These are phyloP conservation scores for Synanthedon tipuliformis DNA, from an alignment of 2,888 invertebrate species.

Conservation along the genomic window DNA sequence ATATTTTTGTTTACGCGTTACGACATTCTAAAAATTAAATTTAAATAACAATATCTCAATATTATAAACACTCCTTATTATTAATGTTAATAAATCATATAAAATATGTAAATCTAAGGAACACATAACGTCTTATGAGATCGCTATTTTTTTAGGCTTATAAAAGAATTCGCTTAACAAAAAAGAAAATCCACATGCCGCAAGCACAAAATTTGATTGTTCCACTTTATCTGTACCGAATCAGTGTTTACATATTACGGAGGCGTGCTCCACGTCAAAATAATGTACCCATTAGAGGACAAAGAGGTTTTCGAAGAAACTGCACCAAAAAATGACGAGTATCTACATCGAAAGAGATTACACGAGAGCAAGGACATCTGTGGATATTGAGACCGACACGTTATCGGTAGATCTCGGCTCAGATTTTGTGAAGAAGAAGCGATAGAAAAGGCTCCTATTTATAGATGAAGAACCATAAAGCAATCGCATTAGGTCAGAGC, in stretches of 20 bases:
- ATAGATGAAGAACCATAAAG: conserved; percentile 60
- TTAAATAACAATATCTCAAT: too few species aligned
- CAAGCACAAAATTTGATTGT: conserved; percentile 45
- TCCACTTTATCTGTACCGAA: conserved; percentile 61
- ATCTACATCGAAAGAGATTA: conserved; percentile 54
- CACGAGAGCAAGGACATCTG: conserved; percentile 64
- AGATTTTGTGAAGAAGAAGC: conserved; percentile 66
- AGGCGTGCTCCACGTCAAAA: conserved; percentile 63
- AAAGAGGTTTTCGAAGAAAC: conserved; percentile 62
- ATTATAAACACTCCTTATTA: too few species aligned
- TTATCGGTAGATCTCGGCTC: conserved; percentile 63
- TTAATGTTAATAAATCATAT: too few species aligned
- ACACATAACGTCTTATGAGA: too few species aligned
- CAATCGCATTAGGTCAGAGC: conserved; percentile 53
- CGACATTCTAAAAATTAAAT: too few species aligned
- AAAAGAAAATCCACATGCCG: conserved; percentile 34
- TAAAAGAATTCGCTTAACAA: conserved; percentile 18
- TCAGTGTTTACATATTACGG: conserved; percentile 65
- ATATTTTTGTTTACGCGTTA: too few species aligned
- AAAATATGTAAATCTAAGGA: too few species aligned
- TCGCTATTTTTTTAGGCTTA: too few species aligned
- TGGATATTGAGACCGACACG: conserved; percentile 68
- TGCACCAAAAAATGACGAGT: conserved; percentile 62
- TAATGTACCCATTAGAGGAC: conserved; percentile 68
- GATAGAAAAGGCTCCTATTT: conserved; percentile 67